Evolutionary conservation across 2,797 vertebrate genomes (phyloP).

Genomic region (Liasis olivaceus): DNA sequence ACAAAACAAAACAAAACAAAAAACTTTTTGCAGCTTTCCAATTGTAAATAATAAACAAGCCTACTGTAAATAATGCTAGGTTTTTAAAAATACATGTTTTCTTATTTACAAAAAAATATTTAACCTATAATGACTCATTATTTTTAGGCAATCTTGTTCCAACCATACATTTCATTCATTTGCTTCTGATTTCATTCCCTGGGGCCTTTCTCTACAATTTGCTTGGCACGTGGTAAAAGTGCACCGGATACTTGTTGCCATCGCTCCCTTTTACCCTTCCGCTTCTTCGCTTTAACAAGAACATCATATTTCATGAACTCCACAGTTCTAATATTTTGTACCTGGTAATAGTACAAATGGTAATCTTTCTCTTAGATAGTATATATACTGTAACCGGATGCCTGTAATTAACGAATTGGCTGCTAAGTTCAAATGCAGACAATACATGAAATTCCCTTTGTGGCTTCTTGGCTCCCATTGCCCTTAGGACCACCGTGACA

Average conservation of each 20-base stretch:
- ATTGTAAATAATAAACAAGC: neutral
- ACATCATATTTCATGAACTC: neutral
- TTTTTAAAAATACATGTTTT: neutral
- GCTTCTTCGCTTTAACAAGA: neutral
- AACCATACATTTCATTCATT: neutral
- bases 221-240: neutral
- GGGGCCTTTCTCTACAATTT: neutral
- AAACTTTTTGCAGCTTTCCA: neutral
- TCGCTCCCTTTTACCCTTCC: neutral
- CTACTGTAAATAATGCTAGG: neutral
- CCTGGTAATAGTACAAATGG: neutral
- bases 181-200: neutral
- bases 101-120: neutral
- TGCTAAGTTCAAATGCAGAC: neutral
- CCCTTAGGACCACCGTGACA: neutral
- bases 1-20: conserved; percentile 25
- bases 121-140: neutral
- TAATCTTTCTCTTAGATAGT: neutral
- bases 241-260: neutral
- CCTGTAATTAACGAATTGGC: neutral
- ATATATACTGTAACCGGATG: neutral
- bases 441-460: neutral
- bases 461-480: neutral
- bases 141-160: neutral
- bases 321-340: neutral